Base-by-base conservation (phyloP, 2,797 vertebrate genomes). In the Buceros bicornis region DNA sequence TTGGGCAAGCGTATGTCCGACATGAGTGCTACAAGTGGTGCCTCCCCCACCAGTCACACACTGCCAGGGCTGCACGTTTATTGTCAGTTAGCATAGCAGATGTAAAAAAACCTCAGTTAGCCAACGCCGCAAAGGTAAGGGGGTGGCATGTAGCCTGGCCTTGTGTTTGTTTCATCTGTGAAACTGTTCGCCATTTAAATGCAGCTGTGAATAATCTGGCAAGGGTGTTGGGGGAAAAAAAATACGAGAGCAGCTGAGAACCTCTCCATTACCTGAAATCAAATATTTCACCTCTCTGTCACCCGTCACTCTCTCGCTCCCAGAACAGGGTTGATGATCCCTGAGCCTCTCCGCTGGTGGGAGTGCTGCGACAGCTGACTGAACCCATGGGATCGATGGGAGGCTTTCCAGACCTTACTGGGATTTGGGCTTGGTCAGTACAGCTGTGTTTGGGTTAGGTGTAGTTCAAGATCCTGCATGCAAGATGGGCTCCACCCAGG, bases 161-260 rank as follows among this genome's bases (percentile, higher is more conserved):
- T 91, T 3, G 3, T 92, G 78, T 95, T 40, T 93, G 93, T 95
- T 96, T 96, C 96, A 95, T 94, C 87, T 57, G 85, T 7, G 79
- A 97, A 97, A 96, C 81, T 85, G 72, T 93, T 97, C 48, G 37
- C 91, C 37, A 47, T 91, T 97, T 97, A 96, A 95, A 92, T 96
- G 94, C 90, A 96, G 88, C 88, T 95, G 87, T 95, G 95, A 96
- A 96, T 97, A 96, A 97, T 89, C 93, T 95, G 93, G 87, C 95
- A 97, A 96, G 84, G 92, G 87, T 92, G 82, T 71, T 95, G 95
- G 93, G 4, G 25, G 54, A 19, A 22, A 89, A 15, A 7, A 94
- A 77, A 95, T 40, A 40, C 37, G 12, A 66, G 71, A 95, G 93
- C 26, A 15, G 76, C 85, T 94, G 82, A 93, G 60, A 51, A 4